Evolutionary conservation across 2,113 vertebrate genomes (phyloP).

Genomic region (Malurus alboscapulatus): DNA sequence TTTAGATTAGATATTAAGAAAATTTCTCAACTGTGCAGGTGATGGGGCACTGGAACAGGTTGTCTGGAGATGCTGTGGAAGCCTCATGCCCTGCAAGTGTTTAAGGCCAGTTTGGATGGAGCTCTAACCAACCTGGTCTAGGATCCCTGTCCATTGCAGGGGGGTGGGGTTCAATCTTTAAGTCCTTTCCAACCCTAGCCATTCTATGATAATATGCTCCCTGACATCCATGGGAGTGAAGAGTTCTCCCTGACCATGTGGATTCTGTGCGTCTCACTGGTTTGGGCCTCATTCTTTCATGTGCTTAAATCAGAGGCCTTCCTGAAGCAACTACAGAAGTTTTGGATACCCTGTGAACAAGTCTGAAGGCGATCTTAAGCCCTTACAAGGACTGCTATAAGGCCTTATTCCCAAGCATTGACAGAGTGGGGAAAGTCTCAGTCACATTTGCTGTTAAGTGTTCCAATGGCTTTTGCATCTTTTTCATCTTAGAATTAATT

Average conservation of each 20-base stretch:
- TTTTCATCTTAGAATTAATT: slow-evolving; percentile 25
- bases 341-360: neutral
- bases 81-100: too few species aligned
- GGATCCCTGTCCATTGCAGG: neutral
- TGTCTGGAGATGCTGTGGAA: neutral
- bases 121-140: neutral
- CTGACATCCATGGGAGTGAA: neutral
- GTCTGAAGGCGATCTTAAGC: neutral
- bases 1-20: neutral
- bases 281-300: neutral
- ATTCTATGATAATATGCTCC: neutral
- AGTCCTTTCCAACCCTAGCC: neutral
- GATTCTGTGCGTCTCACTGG: neutral
- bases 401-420: neutral
- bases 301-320: neutral
- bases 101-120: neutral
- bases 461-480: neutral
- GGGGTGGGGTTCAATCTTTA: neutral
- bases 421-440: neutral
- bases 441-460: neutral
- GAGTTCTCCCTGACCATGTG: neutral
- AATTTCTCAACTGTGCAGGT: neutral
- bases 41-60: neutral
- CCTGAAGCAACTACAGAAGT: neutral
- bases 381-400: neutral